These are phyloP conservation scores for Antigone vipio DNA, from an alignment of 2,113 vertebrate species.

Conservation along the genomic window DNA sequence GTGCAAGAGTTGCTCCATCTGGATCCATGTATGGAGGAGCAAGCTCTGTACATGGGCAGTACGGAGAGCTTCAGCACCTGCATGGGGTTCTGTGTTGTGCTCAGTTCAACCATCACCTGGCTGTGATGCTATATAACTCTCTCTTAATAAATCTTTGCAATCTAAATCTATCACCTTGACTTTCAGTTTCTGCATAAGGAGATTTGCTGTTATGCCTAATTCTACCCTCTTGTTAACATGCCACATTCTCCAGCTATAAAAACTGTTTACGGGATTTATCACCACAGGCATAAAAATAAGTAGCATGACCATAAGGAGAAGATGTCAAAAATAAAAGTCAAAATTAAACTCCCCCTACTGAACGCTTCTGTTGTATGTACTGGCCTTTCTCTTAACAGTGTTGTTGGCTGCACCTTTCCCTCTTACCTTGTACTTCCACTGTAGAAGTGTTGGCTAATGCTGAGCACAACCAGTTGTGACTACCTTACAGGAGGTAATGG, in stretches of 20 bases:
- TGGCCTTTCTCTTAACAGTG: not conserved
- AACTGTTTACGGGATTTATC: not conserved
- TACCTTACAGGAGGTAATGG: not conserved
- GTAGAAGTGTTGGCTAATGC: not conserved
- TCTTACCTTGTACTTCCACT: not conserved
- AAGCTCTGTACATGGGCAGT: not conserved
- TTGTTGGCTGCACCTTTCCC: not conserved
- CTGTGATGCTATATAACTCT: not conserved
- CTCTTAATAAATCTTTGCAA: not conserved
- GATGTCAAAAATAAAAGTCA: not conserved
- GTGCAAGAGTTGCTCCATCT: not conserved
- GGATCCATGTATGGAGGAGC: fast-evolving
- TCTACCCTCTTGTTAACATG: not conserved
- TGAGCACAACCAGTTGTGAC: not conserved
- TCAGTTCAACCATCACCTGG: not conserved
- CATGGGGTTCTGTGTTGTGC: not conserved
- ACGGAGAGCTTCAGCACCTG: not conserved
- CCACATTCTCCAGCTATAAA: not conserved
- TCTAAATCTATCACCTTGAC: not conserved
- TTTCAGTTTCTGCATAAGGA: not conserved
- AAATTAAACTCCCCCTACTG: not conserved
- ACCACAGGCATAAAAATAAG: not conserved
- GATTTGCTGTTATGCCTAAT: not conserved
- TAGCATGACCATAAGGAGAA: not conserved
- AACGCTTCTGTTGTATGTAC: fast-evolving